phyloP scores from a whole-genome alignment of 2,888 invertebrate species.

The Calameuta filiformis region DNA sequence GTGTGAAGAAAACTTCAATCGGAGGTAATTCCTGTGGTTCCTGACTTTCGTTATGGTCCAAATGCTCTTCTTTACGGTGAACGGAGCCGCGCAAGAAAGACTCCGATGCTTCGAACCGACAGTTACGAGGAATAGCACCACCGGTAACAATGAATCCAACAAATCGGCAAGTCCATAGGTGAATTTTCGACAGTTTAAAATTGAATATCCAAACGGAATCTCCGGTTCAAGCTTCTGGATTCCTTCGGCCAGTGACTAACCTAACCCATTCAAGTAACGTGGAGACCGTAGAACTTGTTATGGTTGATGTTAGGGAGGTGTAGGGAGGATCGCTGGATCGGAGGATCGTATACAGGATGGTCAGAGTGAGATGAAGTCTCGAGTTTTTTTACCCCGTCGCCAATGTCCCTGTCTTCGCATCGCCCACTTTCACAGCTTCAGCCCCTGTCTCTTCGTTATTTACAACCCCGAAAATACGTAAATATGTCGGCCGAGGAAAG shows the following conservation, averaged over 20 bases:
- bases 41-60: conserved; percentile 53
- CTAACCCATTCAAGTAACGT: not conserved
- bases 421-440: conserved; percentile 1
- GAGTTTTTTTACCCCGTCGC: not conserved
- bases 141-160: not conserved
- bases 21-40: conserved; percentile 44
- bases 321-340: not conserved
- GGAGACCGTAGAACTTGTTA: not conserved
- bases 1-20: conserved; percentile 54
- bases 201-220: not conserved
- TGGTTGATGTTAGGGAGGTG: not conserved
- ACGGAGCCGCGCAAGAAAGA: conserved; percentile 36
- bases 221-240: not conserved
- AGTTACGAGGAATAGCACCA: not conserved
- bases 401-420: not conserved
- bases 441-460: conserved; percentile 6
- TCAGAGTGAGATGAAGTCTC: not conserved
- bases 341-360: not conserved
- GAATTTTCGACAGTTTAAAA: not conserved
- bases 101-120: not conserved
- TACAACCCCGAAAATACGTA: conserved; percentile 15
- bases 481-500: conserved; percentile 15
- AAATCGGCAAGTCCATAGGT: not conserved
- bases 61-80: conserved; percentile 47
- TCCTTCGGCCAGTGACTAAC: not conserved